Evolutionary conservation across 2,797 vertebrate genomes (phyloP).

Genomic region (Anas flavirostris): DNA sequence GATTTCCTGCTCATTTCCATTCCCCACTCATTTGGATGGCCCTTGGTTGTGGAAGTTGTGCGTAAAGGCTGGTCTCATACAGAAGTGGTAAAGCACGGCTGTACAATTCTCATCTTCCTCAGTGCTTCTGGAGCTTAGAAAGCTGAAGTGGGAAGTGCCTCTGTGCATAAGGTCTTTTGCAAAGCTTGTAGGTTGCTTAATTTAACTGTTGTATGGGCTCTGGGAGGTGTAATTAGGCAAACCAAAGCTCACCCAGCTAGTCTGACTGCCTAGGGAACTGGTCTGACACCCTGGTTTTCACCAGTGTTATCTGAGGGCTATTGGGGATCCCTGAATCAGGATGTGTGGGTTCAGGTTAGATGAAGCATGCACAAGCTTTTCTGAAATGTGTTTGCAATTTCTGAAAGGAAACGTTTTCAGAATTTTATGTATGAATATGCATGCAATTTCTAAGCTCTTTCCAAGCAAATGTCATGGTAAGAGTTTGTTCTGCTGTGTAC

Average conservation of each 20-base stretch:
- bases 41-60: background rate
- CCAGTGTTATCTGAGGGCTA: background rate
- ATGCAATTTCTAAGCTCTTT: background rate
- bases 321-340: background rate
- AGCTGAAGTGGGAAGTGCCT: background rate
- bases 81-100: background rate
- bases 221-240: background rate
- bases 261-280: conserved; percentile 28
- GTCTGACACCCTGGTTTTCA: background rate
- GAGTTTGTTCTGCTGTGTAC: accelerated
- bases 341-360: background rate
- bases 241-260: background rate
- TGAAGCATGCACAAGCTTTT: background rate
- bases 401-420: background rate
- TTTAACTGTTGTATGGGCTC: background rate
- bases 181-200: background rate
- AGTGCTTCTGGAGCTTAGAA: accelerated
- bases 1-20: background rate
- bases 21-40: background rate
- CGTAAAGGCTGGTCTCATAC: background rate
- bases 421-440: background rate
- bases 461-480: accelerated
- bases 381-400: background rate
- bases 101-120: accelerated
- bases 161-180: background rate